phyloP scores from a whole-genome alignment of 2,113 vertebrate genomes.

The Numenius arquata region DNA sequence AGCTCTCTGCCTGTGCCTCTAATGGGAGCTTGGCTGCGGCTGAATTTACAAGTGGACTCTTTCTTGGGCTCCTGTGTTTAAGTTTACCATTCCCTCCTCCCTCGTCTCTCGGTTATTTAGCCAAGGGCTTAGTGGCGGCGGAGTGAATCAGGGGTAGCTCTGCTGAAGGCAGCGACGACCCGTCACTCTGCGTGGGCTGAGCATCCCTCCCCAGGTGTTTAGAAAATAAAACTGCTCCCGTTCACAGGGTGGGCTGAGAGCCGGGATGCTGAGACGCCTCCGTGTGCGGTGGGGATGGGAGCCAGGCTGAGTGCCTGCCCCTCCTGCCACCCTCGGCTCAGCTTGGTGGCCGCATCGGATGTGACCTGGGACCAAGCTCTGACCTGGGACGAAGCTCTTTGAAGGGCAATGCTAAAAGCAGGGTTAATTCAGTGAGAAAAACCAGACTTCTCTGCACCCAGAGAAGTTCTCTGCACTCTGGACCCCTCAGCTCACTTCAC shows the following conservation, averaged over 20 bases:
- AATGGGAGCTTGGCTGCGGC: neutral
- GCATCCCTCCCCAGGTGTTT: neutral
- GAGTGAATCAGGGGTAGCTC: fast-evolving
- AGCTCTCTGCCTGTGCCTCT: neutral
- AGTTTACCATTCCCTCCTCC: neutral
- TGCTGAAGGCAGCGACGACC: neutral
- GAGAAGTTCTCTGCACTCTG: neutral
- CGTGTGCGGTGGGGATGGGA: fast-evolving
- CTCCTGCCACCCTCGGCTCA: neutral
- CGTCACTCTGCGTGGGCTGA: fast-evolving
- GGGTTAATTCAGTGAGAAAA: neutral
- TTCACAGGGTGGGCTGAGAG: neutral
- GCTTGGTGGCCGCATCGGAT: neutral
- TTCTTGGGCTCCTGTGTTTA: neutral
- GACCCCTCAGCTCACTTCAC: too few species aligned
- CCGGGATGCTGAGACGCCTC: neutral
- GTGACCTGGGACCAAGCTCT: neutral
- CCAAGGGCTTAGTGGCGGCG: neutral
- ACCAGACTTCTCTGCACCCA: neutral
- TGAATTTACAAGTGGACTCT: neutral
- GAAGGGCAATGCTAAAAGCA: neutral
- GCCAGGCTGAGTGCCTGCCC: neutral
- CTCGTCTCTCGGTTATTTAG: fast-evolving
- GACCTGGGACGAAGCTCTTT: neutral
- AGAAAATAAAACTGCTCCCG: fast-evolving